Base-by-base conservation (phyloP, 2,888 invertebrate species). In the Spialia ferax region DNA sequence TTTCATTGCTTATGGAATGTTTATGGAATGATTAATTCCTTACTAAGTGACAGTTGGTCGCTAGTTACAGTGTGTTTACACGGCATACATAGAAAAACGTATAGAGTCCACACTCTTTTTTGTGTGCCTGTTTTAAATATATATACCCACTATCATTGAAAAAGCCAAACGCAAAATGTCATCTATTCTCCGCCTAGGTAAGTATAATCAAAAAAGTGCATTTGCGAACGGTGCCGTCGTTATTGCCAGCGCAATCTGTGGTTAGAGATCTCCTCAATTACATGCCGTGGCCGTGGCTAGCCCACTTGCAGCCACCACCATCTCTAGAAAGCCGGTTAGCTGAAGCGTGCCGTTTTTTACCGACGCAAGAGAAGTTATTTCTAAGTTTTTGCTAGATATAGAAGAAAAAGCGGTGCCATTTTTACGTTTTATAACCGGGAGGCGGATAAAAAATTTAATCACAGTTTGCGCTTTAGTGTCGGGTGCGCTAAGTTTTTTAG, bases 191-290 rank as follows among this genome's bases (percentile, higher is more conserved):
- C 26, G 6, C 10, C 1, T 32, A 32, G 1, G 32, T n/a, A n/a
- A 2, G 29, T 63, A 38, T 23, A 65, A 57, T 65, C 48, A 59
- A 65, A 55, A 62, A 67, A 67, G 29, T 54, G 62, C 55, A 62
- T 67, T 67, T 67, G 54, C 52, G 29, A 59, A 48, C 32, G 26
- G 23, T 13, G 65, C 22, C 60, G 52, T 54, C 52, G 35, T 60
- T 74, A 61, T 79, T 78, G 72, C 52, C 52, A 54, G 20, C 54
- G 67, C 75, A 74, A 80, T 80, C 66, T 74, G 85, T 78, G 85
- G 84, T 84, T 77, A 78, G 81, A 85, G 83, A 86, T 87, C 84
- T 87, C 85, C 87, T 85, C 86, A 87, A 87, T 89, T 85, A 85
- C 77, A 79, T 79, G 78, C 75, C 72, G 75, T 71, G 68, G 78